These are phyloP conservation scores for Polyploca ridens DNA, from an alignment of 2,888 invertebrate species.

Conservation along the genomic window DNA sequence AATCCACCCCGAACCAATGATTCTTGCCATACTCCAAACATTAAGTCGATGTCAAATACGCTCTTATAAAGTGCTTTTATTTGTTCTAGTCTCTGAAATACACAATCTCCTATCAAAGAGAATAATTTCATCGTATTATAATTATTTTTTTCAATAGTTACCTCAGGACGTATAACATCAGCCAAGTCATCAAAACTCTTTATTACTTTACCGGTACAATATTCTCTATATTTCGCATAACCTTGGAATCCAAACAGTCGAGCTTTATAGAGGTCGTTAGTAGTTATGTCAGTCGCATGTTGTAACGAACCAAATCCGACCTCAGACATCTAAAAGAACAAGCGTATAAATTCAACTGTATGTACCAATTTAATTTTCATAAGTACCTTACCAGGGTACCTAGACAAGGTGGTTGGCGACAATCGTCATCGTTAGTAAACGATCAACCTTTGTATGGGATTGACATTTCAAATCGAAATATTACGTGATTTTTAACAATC, in stretches of 20 bases:
- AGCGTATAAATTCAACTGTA: too few species aligned
- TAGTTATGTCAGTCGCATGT: conserved; percentile 1
- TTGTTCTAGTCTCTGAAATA: conserved; percentile 1
- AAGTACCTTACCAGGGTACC: too few species aligned
- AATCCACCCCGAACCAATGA: conserved; percentile 90
- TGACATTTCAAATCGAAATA: too few species aligned
- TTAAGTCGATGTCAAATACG: conserved; percentile 93
- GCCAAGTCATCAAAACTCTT: not conserved
- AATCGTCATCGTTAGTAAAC: too few species aligned
- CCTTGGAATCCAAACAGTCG: conserved; percentile 4
- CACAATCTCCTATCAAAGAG: not conserved
- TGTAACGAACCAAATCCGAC: conserved; percentile 3
- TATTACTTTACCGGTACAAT: not conserved
- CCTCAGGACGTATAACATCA: not conserved
- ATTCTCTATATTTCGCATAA: conserved; percentile 14
- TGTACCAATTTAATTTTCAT: too few species aligned
- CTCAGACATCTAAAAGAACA: conserved; percentile 8
- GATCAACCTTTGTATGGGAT: too few species aligned
- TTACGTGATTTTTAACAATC: too few species aligned
- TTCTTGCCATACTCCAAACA: conserved; percentile 94
- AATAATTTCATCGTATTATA: too few species aligned
- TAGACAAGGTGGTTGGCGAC: too few species aligned
- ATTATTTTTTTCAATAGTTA: not conserved
- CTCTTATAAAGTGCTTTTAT: conserved; percentile 62
- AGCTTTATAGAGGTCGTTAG: conserved; percentile 9